A percentile compares a stretch with the other conserved stretches of the same genome.
Conservation (phyloP, 2,113 vertebrate genomes). For the Lathamus discolor region DNA sequence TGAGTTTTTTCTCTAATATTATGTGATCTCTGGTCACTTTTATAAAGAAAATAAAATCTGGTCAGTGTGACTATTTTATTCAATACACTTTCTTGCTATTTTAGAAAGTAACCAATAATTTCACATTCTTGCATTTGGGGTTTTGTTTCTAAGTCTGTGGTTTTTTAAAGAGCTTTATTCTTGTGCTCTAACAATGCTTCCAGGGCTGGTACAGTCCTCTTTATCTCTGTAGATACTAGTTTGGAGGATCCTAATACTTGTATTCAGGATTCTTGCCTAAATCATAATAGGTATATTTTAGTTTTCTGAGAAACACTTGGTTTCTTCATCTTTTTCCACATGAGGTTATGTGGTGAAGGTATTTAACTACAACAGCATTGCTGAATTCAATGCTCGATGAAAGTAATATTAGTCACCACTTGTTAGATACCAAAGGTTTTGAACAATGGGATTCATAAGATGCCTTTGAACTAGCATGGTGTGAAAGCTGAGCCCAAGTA, state of each 20-base stretch:
- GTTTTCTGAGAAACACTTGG: background rate
- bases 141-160: background rate
- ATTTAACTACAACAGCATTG: background rate
- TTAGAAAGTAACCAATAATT: background rate
- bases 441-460: slow-evolving; percentile 28
- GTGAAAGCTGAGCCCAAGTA: slow-evolving; percentile 19
- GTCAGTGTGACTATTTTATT: background rate
- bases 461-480: background rate
- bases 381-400: background rate
- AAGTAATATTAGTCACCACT: background rate
- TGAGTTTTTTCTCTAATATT: background rate
- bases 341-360: background rate
- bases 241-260: background rate
- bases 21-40: background rate
- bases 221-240: background rate
- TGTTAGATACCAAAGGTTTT: slow-evolving; percentile 15
- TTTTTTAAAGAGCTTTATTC: background rate
- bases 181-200: background rate
- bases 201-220: background rate
- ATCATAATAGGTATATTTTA: background rate
- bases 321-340: background rate
- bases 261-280: background rate
- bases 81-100: background rate
- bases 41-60: background rate
- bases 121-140: background rate